phyloP scores from a whole-genome alignment of 2,888 invertebrate species.

The Ligdia adustata region DNA sequence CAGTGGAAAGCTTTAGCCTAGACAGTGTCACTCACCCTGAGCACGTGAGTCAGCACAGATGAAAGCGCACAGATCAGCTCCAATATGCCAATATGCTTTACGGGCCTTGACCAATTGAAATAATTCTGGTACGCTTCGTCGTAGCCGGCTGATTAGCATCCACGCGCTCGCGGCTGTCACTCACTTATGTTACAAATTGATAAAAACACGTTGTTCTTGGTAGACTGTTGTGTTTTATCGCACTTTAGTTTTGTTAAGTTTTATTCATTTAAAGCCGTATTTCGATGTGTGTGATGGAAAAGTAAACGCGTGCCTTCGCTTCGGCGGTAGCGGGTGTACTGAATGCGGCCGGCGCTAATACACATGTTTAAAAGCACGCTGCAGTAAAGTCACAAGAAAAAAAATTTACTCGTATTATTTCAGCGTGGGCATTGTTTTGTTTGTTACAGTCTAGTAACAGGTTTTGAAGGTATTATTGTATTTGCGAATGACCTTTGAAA shows the following conservation, averaged over 20 bases:
- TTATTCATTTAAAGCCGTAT: conserved; percentile 39
- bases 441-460: conserved; percentile 22
- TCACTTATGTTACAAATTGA: conserved; percentile 53
- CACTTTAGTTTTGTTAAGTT: conserved; percentile 43
- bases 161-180: conserved; percentile 55
- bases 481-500: conserved; percentile 21
- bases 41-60: conserved; percentile 52
- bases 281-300: conserved; percentile 44
- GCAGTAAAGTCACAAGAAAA: conserved; percentile 63
- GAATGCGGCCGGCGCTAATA: conserved; percentile 56
- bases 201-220: conserved; percentile 40
- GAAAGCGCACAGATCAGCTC: conserved; percentile 54
- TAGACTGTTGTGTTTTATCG: conserved; percentile 34
- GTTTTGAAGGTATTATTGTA: conserved; percentile 3
- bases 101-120: conserved; percentile 67
- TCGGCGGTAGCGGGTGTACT: conserved; percentile 70
- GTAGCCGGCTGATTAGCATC: conserved; percentile 63
- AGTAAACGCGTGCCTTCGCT: conserved; percentile 63
- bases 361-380: conserved; percentile 75
- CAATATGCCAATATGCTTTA: conserved; percentile 58
- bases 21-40: conserved; percentile 73
- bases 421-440: conserved; percentile 46
- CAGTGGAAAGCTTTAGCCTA: conserved; percentile 43
- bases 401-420: conserved; percentile 54
- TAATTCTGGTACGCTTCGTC: conserved; percentile 54